Conservation (phyloP, 2,113 vertebrate genomes). For the Oreocharis arfaki region DNA sequence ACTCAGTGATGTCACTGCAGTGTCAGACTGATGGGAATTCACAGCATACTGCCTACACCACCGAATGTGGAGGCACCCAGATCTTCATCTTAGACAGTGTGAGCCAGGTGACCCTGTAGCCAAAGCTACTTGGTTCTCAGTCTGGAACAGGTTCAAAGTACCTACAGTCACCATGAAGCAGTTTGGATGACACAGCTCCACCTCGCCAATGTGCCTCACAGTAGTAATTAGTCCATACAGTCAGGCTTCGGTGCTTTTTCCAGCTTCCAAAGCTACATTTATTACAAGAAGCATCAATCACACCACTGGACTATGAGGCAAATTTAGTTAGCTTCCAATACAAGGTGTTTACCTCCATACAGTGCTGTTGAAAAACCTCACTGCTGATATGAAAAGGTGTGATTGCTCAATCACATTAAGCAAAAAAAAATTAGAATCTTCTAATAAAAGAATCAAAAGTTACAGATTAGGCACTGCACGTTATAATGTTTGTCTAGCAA, state of each 20-base stretch:
- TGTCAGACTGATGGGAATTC: neutral
- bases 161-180: neutral
- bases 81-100: neutral
- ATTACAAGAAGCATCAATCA: neutral
- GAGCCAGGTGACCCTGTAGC: neutral
- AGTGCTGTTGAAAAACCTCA: neutral
- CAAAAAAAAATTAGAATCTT: neutral
- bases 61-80: fast-evolving
- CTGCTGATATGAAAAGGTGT: fast-evolving
- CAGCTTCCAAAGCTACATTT: neutral
- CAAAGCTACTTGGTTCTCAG: neutral
- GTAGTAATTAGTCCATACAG: neutral
- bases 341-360: neutral
- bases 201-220: neutral
- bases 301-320: neutral
- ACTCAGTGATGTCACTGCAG: neutral
- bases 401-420: neutral
- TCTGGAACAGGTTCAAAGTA: neutral
- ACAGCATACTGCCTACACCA: neutral
- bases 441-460: neutral
- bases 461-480: neutral
- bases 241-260: neutral
- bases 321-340: neutral
- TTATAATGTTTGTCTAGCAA: neutral
- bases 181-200: neutral